Conservation (phyloP, 2,888 invertebrate species). For the Meliscaeva auricollis region DNA sequence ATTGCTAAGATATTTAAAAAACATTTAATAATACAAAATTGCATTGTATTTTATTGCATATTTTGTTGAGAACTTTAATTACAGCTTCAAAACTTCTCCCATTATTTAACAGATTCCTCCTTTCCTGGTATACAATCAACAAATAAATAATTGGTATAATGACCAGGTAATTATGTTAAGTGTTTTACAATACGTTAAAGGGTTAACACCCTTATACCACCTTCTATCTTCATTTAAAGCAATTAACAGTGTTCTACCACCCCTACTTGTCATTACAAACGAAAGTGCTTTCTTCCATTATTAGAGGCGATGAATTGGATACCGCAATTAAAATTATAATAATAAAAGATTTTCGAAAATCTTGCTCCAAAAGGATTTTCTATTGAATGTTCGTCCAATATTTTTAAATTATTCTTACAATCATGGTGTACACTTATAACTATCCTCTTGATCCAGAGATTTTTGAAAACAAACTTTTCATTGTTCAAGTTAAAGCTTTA, state of each 20-base stretch:
- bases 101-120: neutral
- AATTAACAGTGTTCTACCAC: no score
- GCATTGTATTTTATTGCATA: no score
- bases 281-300: neutral
- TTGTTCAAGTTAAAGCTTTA: constrained; percentile 77
- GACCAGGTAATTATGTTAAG: neutral
- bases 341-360: no score
- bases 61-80: no score
- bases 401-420: neutral
- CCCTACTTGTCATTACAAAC: neutral
- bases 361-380: neutral
- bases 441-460: constrained; percentile 54
- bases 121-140: neutral
- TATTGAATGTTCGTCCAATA: neutral
- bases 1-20: no score
- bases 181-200: constrained; percentile 9
- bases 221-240: no score
- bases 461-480: constrained; percentile 78
- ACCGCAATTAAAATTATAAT: neutral
- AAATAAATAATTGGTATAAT: neutral
- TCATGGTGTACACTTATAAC: constrained; percentile 15
- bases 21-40: no score
- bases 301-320: neutral
- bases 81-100: no score
- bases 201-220: neutral